A percentile compares a stretch with the other conserved stretches of the same genome.
These are phyloP conservation scores for Andrena praecox DNA, from an alignment of 2,888 invertebrate species.

Conservation along the genomic window DNA sequence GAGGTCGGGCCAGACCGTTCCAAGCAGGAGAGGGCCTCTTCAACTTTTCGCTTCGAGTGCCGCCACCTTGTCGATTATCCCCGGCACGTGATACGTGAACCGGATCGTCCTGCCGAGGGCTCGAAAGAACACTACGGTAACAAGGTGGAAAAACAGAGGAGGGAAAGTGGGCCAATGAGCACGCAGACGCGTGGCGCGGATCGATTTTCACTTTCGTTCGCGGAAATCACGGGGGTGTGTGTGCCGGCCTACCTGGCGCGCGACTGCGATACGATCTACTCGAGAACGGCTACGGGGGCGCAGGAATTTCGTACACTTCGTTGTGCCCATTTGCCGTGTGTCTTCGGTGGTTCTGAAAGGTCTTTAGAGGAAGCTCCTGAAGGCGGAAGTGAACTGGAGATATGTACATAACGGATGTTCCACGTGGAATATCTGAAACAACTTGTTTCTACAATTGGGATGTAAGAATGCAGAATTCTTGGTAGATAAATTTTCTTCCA, in stretches of 20 bases:
- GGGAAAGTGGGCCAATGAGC: conserved; percentile 70
- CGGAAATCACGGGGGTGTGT: conserved; percentile 50
- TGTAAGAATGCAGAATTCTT: background rate
- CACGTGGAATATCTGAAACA: no score
- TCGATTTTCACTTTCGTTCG: conserved; percentile 73
- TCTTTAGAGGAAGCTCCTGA: background rate
- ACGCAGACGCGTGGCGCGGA: conserved; percentile 67
- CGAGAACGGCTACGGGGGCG: background rate
- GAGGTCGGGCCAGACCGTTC: conserved; percentile 21
- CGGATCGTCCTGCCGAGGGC: conserved; percentile 29
- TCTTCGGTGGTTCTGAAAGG: background rate
- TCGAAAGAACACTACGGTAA: conserved; percentile 57
- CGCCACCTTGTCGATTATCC: conserved; percentile 69
- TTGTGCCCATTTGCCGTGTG: conserved; percentile 10
- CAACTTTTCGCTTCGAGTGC: conserved; percentile 59
- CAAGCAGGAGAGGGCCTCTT: conserved; percentile 45
- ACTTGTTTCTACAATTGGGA: no score
- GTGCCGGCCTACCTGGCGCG: conserved; percentile 27
- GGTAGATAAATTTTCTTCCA: background rate
- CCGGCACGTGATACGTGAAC: conserved; percentile 66
- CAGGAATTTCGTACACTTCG: conserved; percentile 28
- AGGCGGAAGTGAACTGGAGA: no score
- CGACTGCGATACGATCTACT: conserved; percentile 23
- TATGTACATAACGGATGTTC: no score
- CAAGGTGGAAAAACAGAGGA: conserved; percentile 27